phyloP scores from a whole-genome alignment of 2,113 vertebrate genomes.

The Tonatia bakeri region DNA sequence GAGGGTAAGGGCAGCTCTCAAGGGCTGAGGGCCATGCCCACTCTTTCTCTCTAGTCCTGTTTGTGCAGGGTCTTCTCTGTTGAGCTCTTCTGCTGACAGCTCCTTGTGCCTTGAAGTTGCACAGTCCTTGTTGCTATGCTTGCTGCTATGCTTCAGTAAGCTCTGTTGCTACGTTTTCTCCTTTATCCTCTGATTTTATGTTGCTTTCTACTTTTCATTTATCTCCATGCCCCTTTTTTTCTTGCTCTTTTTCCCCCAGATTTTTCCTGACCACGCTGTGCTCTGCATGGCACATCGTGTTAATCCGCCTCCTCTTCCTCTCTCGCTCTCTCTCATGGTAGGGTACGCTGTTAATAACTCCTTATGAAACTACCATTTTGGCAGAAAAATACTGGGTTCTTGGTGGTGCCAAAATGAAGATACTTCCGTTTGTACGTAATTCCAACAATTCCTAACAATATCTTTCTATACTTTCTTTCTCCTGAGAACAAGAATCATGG shows the following conservation, averaged over 20 bases:
- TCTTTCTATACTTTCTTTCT: not conserved
- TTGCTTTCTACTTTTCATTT: not conserved
- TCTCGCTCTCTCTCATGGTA: not conserved
- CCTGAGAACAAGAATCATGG: not conserved
- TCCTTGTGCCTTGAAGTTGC: not conserved
- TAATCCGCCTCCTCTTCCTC: not conserved
- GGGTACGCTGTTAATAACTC: not conserved
- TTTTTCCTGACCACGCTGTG: not conserved
- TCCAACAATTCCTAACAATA: conserved; percentile 23
- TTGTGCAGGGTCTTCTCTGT: not conserved
- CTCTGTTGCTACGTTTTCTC: not conserved
- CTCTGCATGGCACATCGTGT: not conserved
- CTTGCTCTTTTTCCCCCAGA: not conserved
- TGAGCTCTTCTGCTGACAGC: not conserved
- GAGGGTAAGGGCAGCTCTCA: not conserved
- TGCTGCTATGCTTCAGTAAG: not conserved
- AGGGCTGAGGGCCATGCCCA: not conserved
- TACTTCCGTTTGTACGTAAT: not conserved
- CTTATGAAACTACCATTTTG: not conserved
- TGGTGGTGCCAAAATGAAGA: not conserved
- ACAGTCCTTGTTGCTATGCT: not conserved
- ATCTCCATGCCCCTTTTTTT: not conserved
- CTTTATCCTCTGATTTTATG: not conserved
- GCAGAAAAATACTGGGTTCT: not conserved
- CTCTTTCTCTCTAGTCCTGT: not conserved